These are phyloP conservation scores for Drosophila teissieri DNA, from an alignment of 1,140 invertebrate genomes.

Conservation along the genomic window DNA sequence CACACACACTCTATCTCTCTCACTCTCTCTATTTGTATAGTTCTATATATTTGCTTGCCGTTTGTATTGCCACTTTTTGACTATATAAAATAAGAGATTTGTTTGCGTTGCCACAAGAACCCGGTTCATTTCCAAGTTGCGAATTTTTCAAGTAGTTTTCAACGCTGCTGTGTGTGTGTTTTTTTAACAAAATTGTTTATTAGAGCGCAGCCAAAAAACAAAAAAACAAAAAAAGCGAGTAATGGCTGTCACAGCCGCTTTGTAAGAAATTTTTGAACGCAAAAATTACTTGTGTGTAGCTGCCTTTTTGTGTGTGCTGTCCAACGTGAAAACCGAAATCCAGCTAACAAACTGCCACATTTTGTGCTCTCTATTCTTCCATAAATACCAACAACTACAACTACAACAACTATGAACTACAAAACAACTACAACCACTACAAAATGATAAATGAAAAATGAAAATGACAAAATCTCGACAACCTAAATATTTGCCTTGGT, in stretches of 20 bases:
- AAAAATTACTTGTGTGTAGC: slow-evolving; percentile 24
- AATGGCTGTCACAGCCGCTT: slow-evolving; percentile 53
- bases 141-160: slow-evolving; percentile 66
- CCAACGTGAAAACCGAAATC: slow-evolving; percentile 36
- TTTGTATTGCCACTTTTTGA: slow-evolving; percentile 72
- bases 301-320: slow-evolving; percentile 56
- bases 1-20: slow-evolving; percentile 1
- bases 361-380: slow-evolving; percentile 49
- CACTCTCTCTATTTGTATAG: slow-evolving; percentile 39
- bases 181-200: slow-evolving; percentile 50
- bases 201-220: slow-evolving; percentile 52
- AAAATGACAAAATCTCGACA: slow-evolving; percentile 61
- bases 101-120: slow-evolving; percentile 45
- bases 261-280: slow-evolving; percentile 63
- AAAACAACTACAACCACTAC: slow-evolving; percentile 24
- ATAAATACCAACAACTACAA: slow-evolving; percentile 36
- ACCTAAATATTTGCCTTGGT: slow-evolving; percentile 45
- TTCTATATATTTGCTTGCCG: slow-evolving; percentile 61
- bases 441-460: slow-evolving; percentile 45
- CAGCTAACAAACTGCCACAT: slow-evolving; percentile 56
- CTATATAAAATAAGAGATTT: slow-evolving; percentile 51
- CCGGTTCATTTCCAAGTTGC: slow-evolving; percentile 32
- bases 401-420: slow-evolving; percentile 48
- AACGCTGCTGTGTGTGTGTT: slow-evolving; percentile 53
- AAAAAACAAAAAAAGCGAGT: slow-evolving; percentile 2